Evolutionary conservation across 2,113 vertebrate genomes (phyloP).

Genomic region (Psammodynastes pulverulentus): DNA sequence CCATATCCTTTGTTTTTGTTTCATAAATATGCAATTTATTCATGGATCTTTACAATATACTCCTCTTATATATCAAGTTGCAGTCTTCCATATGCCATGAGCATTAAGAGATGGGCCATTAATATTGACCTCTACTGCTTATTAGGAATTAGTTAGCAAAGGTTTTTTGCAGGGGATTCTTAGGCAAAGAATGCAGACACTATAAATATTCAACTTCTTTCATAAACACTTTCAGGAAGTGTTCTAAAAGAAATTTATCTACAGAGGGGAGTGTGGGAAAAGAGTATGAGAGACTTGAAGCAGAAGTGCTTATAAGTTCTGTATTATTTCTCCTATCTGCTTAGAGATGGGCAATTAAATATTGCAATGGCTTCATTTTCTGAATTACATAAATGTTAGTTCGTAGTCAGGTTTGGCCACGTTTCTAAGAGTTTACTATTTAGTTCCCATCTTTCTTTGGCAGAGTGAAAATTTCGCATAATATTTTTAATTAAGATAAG

Average conservation of each 20-base stretch:
- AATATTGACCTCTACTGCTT: background rate
- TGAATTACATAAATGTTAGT: background rate
- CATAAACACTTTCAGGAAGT: background rate
- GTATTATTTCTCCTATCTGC: background rate
- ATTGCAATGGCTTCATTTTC: background rate
- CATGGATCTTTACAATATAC: background rate
- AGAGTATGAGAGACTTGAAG: background rate
- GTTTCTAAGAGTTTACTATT: background rate
- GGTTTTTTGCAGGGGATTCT: background rate
- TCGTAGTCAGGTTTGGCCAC: background rate
- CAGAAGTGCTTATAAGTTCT: background rate
- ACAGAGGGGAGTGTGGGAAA: background rate
- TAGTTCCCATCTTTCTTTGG: background rate
- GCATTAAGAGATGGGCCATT: background rate
- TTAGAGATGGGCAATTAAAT: background rate
- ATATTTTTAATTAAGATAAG: background rate
- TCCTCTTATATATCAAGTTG: background rate
- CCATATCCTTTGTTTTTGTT: background rate
- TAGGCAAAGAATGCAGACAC: background rate
- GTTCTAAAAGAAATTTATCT: background rate
- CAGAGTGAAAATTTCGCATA: background rate
- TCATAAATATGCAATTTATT: background rate
- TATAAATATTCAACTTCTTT: background rate
- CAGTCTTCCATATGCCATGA: background rate
- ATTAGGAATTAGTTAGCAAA: background rate